Percentiles rank a stretch among this genome's conserved stretches.
phyloP scores from a whole-genome alignment of 2,113 vertebrate genomes.

The Phainopepla nitens region DNA sequence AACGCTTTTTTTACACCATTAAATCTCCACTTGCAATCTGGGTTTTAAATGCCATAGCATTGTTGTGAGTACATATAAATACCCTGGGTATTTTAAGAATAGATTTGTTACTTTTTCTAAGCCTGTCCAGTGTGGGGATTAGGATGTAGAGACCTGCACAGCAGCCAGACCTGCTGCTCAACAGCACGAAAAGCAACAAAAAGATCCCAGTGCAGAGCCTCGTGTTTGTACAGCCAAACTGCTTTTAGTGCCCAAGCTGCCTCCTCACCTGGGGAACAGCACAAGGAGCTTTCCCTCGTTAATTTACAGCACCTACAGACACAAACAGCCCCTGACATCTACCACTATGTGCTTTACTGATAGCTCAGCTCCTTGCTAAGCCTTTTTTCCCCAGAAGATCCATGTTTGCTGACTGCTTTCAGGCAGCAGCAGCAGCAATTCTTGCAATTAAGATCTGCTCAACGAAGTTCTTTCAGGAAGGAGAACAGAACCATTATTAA shows the following conservation, averaged over 20 bases:
- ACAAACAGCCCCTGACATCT: background rate
- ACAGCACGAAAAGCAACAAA: fast-evolving
- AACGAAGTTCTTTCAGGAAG: background rate
- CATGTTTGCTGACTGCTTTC: background rate
- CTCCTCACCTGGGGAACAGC: background rate
- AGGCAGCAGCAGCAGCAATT: background rate
- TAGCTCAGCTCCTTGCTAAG: background rate
- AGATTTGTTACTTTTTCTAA: background rate
- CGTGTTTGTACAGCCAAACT: background rate
- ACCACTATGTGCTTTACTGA: fast-evolving
- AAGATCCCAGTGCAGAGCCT: background rate
- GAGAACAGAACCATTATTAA: background rate
- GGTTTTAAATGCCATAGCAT: fast-evolving
- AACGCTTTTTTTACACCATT: background rate
- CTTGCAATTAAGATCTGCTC: background rate
- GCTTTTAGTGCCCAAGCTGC: background rate
- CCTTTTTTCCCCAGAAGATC: background rate
- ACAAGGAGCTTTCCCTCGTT: background rate
- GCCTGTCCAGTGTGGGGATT: fast-evolving
- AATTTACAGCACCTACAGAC: background rate
- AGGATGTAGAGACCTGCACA: background rate
- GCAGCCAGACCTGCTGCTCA: background rate
- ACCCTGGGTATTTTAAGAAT: background rate
- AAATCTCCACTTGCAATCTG: background rate
- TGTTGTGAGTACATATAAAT: background rate